Percentiles rank a stretch among this genome's conserved stretches.
phyloP scores from a whole-genome alignment of 2,113 vertebrate genomes.

The Pachypanchax playfairii region DNA sequence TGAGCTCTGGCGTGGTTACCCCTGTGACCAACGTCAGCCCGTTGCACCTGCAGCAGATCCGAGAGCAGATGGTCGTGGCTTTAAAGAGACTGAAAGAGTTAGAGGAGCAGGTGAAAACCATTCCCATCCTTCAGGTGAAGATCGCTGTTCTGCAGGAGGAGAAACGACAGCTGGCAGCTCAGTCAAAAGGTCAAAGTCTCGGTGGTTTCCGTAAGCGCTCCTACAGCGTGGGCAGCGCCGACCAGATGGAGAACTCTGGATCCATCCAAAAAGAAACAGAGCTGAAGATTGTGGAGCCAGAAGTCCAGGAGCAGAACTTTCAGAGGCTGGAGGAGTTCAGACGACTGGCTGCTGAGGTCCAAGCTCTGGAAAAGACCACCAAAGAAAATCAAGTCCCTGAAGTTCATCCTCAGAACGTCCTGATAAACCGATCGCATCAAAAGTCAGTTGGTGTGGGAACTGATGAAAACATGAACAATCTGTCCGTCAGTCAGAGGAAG shows the following conservation, averaged over 20 bases:
- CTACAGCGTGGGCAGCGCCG: slow-evolving; percentile 91
- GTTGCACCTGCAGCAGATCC: slow-evolving; percentile 92
- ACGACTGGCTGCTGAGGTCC: slow-evolving; percentile 91
- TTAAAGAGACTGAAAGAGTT: slow-evolving; percentile 92
- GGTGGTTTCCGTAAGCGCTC: slow-evolving; percentile 88
- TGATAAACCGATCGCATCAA: slow-evolving; percentile 55
- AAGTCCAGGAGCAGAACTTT: slow-evolving; percentile 82
- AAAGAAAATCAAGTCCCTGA: slow-evolving; percentile 76
- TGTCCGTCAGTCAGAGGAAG: slow-evolving; percentile 72
- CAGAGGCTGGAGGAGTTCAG: slow-evolving; percentile 90
- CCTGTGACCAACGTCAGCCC: slow-evolving; percentile 94
- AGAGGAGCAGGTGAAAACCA: slow-evolving; percentile 92
- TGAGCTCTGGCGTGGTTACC: slow-evolving; percentile 92
- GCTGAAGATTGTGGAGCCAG: slow-evolving; percentile 89
- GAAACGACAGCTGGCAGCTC: slow-evolving; percentile 88
- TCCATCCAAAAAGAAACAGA: slow-evolving; percentile 81
- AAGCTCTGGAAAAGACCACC: slow-evolving; percentile 90
- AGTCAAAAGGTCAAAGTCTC: slow-evolving; percentile 83
- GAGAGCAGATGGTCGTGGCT: slow-evolving; percentile 96
- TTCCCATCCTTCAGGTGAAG: slow-evolving; percentile 95
- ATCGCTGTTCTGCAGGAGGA: slow-evolving; percentile 97
- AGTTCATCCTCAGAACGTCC: slow-evolving; percentile 32
- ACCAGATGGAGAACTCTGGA: slow-evolving; percentile 85
- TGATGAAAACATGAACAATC: slow-evolving; percentile 85
- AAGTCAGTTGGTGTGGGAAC: slow-evolving; percentile 85